Evolutionary conservation across 1,140 invertebrate species (phyloP).

Genomic region (Steinernema feltiae): DNA sequence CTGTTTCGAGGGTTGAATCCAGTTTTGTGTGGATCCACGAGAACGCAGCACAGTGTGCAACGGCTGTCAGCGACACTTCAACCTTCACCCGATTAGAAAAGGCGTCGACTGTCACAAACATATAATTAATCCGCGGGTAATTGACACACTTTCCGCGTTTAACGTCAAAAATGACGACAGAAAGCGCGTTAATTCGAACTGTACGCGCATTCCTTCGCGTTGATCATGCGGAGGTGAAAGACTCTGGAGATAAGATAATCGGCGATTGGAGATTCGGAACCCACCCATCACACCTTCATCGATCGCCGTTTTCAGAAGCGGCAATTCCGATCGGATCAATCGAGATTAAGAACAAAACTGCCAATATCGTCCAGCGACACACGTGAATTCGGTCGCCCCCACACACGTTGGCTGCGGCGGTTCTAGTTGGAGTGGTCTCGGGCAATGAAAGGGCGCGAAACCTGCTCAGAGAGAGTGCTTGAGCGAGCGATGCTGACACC

Average conservation of each 20-base stretch:
- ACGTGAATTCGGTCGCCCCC: no score
- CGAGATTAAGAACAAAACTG: no score
- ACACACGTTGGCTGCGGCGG: background rate
- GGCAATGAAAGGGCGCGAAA: conserved; percentile 3
- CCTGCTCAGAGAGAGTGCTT: background rate
- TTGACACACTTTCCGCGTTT: conserved; percentile 13
- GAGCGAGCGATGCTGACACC: background rate
- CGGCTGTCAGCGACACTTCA: background rate
- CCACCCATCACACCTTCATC: no score
- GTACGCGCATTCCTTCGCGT: background rate
- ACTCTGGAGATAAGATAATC: background rate
- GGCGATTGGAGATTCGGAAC: no score
- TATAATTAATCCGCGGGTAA: conserved; percentile 14
- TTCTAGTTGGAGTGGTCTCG: background rate
- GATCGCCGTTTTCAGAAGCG: no score
- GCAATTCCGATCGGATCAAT: no score
- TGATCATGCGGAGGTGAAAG: background rate
- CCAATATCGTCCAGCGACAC: no score
- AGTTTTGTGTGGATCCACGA: background rate
- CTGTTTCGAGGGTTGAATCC: background rate
- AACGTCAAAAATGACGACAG: background rate
- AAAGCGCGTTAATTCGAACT: background rate
- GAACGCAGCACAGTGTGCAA: no score
- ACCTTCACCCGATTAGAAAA: background rate
- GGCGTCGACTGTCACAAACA: conserved; percentile 7